A percentile compares a stretch with the other conserved stretches of the same genome.
Evolutionary conservation across 2,797 vertebrate genomes (phyloP).

Genomic region (Lates japonicus): DNA sequence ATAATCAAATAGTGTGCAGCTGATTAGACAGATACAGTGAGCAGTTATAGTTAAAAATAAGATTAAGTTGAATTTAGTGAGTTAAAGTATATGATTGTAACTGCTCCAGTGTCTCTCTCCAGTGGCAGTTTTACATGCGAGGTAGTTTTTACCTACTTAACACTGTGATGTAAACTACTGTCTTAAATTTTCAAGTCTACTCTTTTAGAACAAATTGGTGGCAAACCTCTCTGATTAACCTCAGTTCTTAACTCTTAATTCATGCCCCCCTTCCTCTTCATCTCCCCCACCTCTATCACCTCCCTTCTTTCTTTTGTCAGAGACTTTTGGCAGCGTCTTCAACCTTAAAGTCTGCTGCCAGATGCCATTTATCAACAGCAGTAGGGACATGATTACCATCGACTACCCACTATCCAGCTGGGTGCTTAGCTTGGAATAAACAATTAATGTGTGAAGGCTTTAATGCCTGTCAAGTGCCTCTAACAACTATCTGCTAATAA

Average conservation of each 20-base stretch:
- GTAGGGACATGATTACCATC: conserved; percentile 49
- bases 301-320: background rate
- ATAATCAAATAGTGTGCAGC: background rate
- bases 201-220: background rate
- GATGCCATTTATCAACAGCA: conserved; percentile 55
- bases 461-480: conserved; percentile 32
- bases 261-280: background rate
- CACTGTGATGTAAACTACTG: background rate
- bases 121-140: background rate
- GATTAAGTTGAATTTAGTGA: background rate
- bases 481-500: conserved; percentile 48
- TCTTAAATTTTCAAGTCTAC: conserved; percentile 19
- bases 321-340: conserved; percentile 38
- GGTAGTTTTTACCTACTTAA: background rate
- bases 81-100: background rate
- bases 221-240: too few species aligned
- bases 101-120: background rate
- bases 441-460: conserved; percentile 43
- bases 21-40: conserved; percentile 6
- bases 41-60: background rate
- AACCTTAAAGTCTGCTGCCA: conserved; percentile 51
- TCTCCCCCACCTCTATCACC: background rate
- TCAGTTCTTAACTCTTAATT: background rate
- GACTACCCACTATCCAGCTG: conserved; percentile 4
- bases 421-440: conserved; percentile 49